Conservation (phyloP, 2,888 invertebrate genomes). For the Sarcophaga rosellei region DNA sequence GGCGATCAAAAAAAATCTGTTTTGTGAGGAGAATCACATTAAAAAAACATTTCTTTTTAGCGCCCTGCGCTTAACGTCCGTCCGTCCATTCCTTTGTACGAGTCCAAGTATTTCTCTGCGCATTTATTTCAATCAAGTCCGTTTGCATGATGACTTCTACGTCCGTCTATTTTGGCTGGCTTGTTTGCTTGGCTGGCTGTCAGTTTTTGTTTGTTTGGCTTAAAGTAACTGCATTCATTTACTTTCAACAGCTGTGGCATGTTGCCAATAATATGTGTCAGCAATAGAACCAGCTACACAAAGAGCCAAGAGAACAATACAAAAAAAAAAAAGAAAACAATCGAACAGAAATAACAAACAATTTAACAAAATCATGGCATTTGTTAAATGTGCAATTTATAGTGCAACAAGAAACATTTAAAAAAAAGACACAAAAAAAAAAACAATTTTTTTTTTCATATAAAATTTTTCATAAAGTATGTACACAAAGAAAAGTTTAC, state of each 20-base stretch:
- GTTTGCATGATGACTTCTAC: too few species aligned
- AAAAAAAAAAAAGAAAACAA: too few species aligned
- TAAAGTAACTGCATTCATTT: constrained; percentile 54
- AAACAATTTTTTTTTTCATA: not conserved
- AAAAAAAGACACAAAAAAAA: too few species aligned
- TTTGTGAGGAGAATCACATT: not conserved
- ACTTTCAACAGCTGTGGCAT: constrained; percentile 63
- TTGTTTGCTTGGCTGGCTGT: not conserved
- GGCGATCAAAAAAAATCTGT: constrained; percentile 52
- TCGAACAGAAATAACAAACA: not conserved
- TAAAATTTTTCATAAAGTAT: not conserved
- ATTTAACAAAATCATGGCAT: constrained; percentile 43
- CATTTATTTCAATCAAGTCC: too few species aligned
- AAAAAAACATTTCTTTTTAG: constrained; percentile 45
- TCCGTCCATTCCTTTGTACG: not conserved
- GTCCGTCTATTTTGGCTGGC: too few species aligned
- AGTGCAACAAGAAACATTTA: not conserved
- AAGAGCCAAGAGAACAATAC: constrained; percentile 10
- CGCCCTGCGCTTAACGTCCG: constrained; percentile 61
- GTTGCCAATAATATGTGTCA: constrained; percentile 67
- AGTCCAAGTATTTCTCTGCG: too few species aligned
- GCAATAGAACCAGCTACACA: constrained; percentile 43
- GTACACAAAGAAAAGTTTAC: not conserved
- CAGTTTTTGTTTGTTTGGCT: not conserved
- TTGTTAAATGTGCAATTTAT: constrained; percentile 25